Evolutionary conservation across 2,888 invertebrate species (phyloP).

Genomic region (Lissonota sp.): DNA sequence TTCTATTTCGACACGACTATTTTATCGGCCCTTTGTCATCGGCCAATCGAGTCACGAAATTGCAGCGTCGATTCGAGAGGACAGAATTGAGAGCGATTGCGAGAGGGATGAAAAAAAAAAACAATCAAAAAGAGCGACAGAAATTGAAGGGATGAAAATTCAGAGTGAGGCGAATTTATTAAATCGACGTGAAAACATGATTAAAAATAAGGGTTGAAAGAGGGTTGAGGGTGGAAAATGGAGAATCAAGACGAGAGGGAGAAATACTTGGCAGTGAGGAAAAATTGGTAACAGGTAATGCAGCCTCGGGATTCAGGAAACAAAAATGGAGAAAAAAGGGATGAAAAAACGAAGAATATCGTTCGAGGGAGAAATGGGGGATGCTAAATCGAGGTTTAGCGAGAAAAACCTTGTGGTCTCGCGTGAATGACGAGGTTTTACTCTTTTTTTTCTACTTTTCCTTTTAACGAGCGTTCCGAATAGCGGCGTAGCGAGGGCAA

Average conservation of each 20-base stretch:
- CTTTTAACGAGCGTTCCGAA: constrained; percentile 74
- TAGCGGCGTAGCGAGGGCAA: constrained; percentile 37
- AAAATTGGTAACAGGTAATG: too few species aligned
- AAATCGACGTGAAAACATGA: too few species aligned
- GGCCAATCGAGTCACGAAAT: constrained; percentile 65
- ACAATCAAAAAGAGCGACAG: constrained; percentile 17
- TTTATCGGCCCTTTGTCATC: constrained; percentile 64
- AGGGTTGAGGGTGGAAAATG: constrained; percentile 3
- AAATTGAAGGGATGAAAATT: constrained; percentile 46
- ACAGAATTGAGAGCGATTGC: constrained; percentile 58
- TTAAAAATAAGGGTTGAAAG: constrained; percentile 12
- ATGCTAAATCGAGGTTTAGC: constrained; percentile 63
- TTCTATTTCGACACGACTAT: constrained; percentile 39
- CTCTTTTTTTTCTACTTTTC: constrained; percentile 15
- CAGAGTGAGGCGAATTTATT: too few species aligned
- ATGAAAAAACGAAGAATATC: constrained; percentile 55
- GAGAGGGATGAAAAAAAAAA: background rate
- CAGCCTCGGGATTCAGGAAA: too few species aligned
- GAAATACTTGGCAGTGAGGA: constrained; percentile 50
- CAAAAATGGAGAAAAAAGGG: background rate
- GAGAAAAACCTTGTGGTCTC: constrained; percentile 53
- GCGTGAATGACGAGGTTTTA: constrained; percentile 50
- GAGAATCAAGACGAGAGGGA: constrained; percentile 4
- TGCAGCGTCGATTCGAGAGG: constrained; percentile 57
- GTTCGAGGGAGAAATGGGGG: constrained; percentile 53